These are phyloP conservation scores for Coregonus suidteri DNA, from an alignment of 2,797 vertebrate species.

Conservation along the genomic window DNA sequence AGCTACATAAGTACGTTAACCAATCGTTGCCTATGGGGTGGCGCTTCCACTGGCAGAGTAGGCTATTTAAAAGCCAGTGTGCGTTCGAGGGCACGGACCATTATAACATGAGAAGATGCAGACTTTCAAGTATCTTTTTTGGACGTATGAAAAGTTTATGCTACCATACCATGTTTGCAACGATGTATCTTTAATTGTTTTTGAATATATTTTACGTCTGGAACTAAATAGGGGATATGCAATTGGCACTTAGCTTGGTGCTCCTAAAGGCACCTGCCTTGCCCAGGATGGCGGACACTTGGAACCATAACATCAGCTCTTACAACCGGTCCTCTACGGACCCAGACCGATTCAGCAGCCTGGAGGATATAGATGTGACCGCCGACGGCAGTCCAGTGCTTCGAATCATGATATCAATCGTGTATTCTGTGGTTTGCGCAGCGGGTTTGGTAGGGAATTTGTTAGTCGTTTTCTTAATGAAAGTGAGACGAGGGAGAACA, in stretches of 20 bases:
- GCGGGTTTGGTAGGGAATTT: conserved; percentile 72
- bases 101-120: background rate
- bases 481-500: conserved; percentile 54
- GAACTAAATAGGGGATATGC: conserved; percentile 48
- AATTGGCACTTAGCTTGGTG: conserved; percentile 23
- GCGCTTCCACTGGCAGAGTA: background rate
- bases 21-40: background rate
- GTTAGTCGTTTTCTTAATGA: conserved; percentile 75
- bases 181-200: background rate
- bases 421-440: conserved; percentile 71
- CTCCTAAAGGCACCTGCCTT: conserved; percentile 22
- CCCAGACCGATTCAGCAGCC: conserved; percentile 34
- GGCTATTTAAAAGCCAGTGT: background rate
- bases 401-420: conserved; percentile 61
- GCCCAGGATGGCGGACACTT: conserved; percentile 55
- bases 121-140: background rate
- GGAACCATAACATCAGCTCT: conserved; percentile 42
- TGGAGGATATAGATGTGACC: conserved; percentile 58
- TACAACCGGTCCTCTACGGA: conserved; percentile 42
- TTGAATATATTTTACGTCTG: background rate
- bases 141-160: background rate
- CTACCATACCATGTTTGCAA: background rate
- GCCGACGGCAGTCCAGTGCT: conserved; percentile 57
- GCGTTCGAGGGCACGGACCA: background rate
- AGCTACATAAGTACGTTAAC: background rate